Percentiles rank a stretch among this genome's conserved stretches.
Conservation (phyloP, 2,797 vertebrate genomes). For the Aldrovandia affinis region DNA sequence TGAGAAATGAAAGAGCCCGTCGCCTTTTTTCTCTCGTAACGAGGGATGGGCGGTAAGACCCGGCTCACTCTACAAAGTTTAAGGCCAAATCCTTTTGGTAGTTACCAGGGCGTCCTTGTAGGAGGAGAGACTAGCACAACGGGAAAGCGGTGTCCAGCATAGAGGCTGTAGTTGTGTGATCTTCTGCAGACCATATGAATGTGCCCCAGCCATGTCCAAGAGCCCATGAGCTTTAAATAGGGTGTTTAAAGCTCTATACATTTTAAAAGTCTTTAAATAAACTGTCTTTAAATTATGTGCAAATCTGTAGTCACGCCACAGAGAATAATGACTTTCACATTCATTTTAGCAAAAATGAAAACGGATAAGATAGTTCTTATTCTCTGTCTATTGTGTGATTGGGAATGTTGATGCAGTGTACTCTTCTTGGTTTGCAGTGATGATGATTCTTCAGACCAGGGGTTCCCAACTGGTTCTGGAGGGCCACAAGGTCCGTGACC, state of each 20-base stretch:
- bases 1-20: constrained; percentile 53
- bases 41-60: constrained; percentile 12
- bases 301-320: constrained; percentile 16
- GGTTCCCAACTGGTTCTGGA: too few species aligned
- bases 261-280: too few species aligned
- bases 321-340: constrained; percentile 24
- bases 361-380: not conserved
- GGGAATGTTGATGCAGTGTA: not conserved
- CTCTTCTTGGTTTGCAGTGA: too few species aligned
- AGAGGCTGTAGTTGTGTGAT: not conserved
- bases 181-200: not conserved
- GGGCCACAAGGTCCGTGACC: too few species aligned
- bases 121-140: not conserved
- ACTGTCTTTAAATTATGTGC: too few species aligned
- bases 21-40: constrained; percentile 39
- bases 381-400: not conserved
- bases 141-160: not conserved
- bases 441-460: too few species aligned
- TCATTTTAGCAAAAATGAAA: constrained; percentile 3
- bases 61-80: constrained; percentile 54
- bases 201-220: not conserved
- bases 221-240: constrained; percentile 6
- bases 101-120: constrained; percentile 40
- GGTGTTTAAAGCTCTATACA: not conserved
- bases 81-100: constrained; percentile 63